These are phyloP conservation scores for Bubo blakistoni DNA, from an alignment of 2,113 vertebrate genomes.

Conservation along the genomic window DNA sequence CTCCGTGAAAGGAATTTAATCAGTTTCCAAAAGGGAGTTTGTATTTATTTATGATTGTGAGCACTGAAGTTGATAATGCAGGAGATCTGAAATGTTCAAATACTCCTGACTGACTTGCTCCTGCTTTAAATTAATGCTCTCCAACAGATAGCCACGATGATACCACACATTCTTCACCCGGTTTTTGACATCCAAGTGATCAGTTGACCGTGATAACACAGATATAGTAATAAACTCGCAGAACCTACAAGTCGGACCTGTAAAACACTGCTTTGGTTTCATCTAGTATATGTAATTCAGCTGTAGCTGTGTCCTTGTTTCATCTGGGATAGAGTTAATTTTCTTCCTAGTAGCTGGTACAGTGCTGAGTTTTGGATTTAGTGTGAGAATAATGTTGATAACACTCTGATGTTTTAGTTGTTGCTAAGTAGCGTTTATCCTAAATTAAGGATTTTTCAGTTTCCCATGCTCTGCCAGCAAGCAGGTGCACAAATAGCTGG, in stretches of 20 bases:
- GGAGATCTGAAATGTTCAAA: background rate
- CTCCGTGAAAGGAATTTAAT: background rate
- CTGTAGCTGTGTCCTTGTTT: background rate
- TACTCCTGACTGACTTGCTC: background rate
- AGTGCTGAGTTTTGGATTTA: too few species aligned
- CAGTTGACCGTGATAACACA: background rate
- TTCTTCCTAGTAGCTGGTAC: too few species aligned
- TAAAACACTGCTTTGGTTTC: background rate
- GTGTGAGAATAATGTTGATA: too few species aligned
- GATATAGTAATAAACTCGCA: background rate
- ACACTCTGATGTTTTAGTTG: too few species aligned
- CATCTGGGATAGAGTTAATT: too few species aligned
- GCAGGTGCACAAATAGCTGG: too few species aligned
- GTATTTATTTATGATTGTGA: background rate
- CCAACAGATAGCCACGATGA: background rate
- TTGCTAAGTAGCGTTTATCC: too few species aligned
- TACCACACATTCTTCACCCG: background rate
- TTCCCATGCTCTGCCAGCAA: too few species aligned
- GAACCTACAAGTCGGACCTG: background rate
- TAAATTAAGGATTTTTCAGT: too few species aligned
- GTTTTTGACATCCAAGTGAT: background rate
- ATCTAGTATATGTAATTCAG: background rate
- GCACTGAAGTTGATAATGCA: background rate
- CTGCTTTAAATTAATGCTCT: background rate
- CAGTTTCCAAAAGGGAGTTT: background rate